These are phyloP conservation scores for Spatulosminthurus flaviceps DNA, from an alignment of 2,888 invertebrate genomes.

Conservation along the genomic window DNA sequence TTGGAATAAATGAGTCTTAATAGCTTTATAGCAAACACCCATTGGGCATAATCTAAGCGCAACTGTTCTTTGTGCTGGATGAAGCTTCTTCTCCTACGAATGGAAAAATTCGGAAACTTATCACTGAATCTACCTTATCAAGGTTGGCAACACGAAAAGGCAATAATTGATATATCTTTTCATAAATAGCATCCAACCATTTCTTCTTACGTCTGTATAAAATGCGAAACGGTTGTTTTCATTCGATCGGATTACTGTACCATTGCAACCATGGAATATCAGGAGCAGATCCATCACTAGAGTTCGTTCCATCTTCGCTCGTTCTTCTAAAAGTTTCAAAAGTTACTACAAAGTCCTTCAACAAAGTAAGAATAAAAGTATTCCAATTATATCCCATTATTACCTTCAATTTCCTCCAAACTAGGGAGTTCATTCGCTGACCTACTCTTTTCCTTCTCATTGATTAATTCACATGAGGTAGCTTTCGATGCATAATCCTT, in stretches of 20 bases:
- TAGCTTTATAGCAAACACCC: constrained; percentile 27
- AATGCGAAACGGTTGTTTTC: constrained; percentile 32
- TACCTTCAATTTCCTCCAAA: neutral
- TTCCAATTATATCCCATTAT: neutral
- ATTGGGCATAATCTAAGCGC: constrained; percentile 42
- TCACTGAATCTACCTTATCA: neutral
- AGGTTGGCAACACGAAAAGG: neutral
- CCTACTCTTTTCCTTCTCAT: neutral
- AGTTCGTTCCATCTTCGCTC: constrained; percentile 22
- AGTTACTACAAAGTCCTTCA: neutral
- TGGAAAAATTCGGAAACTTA: too few relatives aligned
- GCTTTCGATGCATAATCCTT: neutral
- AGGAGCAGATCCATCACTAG: constrained; percentile 35
- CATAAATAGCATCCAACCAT: too few relatives aligned
- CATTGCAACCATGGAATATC: constrained; percentile 36
- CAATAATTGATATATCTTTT: neutral
- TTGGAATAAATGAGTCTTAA: constrained; percentile 23
- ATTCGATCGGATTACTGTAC: constrained; percentile 27
- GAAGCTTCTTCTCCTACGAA: constrained; percentile 19
- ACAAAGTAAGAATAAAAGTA: neutral
- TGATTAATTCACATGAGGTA: constrained; percentile 23
- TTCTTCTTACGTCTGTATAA: constrained; percentile 36
- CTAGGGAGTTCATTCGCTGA: neutral
- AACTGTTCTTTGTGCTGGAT: constrained; percentile 37
- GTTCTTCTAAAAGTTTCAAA: neutral